These are phyloP conservation scores for Lichenostomus cassidix DNA, from an alignment of 2,113 vertebrate species.

Conservation along the genomic window DNA sequence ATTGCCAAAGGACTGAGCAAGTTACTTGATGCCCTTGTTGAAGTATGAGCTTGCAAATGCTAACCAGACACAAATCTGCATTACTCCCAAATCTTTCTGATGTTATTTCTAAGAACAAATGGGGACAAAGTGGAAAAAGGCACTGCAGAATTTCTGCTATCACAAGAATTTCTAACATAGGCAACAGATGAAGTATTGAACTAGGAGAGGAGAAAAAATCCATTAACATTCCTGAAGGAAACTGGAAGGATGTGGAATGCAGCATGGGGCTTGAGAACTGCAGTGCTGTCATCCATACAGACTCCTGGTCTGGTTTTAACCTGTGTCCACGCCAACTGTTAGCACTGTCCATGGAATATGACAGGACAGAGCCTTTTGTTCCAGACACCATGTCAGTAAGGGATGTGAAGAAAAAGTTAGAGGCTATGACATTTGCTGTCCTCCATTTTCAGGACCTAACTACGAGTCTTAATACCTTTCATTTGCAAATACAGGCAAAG, in stretches of 20 bases:
- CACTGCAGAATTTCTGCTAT: not conserved
- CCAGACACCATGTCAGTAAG: not conserved
- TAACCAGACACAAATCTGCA: not conserved
- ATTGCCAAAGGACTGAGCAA: not conserved
- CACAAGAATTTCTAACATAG: not conserved
- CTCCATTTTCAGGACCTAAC: not conserved
- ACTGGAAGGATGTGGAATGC: not conserved
- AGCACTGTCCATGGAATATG: not conserved
- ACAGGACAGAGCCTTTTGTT: not conserved
- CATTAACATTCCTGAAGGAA: not conserved
- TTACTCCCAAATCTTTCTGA: not conserved
- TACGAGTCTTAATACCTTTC: not conserved
- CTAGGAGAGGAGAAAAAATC: not conserved
- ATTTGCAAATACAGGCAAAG: not conserved
- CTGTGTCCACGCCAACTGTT: not conserved
- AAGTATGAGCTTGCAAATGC: not conserved
- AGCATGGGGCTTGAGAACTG: not conserved
- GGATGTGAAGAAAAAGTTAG: not conserved
- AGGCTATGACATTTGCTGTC: not conserved
- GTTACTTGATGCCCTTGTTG: not conserved
- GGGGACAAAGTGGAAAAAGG: not conserved
- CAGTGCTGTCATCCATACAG: accelerated
- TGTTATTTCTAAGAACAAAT: not conserved
- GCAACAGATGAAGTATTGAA: not conserved
- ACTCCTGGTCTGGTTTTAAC: not conserved